Conservation (phyloP, 92 coral and sea anemone genomes). For the Isaurus tuberculatus region DNA sequence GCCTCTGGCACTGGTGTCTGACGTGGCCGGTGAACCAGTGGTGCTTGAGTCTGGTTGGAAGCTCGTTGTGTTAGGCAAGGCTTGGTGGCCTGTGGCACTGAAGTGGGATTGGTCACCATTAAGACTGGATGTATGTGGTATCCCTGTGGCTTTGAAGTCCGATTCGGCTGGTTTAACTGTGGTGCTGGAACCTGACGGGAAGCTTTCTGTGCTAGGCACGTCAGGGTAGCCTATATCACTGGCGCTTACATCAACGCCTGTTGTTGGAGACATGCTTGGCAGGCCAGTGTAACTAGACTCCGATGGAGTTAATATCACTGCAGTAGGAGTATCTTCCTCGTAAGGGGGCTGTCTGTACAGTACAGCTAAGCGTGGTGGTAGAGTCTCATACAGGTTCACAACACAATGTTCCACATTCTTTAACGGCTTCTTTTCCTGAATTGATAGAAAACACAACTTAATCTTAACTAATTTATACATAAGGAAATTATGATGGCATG, state of each 20-base stretch:
- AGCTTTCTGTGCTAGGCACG: neutral
- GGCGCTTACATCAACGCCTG: neutral
- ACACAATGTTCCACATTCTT: slow-evolving; percentile 3
- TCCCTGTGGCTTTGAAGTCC: neutral
- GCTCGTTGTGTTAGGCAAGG: neutral
- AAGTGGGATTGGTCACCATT: neutral
- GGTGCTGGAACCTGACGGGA: neutral
- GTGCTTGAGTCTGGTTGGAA: neutral
- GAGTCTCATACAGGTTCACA: slow-evolving; percentile 10
- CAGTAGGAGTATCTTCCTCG: slow-evolving; percentile 20
- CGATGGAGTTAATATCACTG: slow-evolving; percentile 9
- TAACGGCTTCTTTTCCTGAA: neutral
- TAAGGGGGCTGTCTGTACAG: slow-evolving; percentile 18
- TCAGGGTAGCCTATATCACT: neutral
- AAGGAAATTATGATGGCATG: too few species aligned
- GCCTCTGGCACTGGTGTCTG: neutral
- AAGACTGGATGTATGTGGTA: neutral
- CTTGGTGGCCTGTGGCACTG: neutral
- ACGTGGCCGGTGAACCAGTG: neutral
- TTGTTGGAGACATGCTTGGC: slow-evolving; percentile 6
- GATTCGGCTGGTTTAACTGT: neutral
- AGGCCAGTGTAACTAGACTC: neutral
- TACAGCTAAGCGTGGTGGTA: slow-evolving; percentile 11
- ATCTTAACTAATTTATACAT: neutral
- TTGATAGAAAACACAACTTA: neutral